These are phyloP conservation scores for Drosophila miranda DNA, from an alignment of 1,140 invertebrate species.

Conservation along the genomic window DNA sequence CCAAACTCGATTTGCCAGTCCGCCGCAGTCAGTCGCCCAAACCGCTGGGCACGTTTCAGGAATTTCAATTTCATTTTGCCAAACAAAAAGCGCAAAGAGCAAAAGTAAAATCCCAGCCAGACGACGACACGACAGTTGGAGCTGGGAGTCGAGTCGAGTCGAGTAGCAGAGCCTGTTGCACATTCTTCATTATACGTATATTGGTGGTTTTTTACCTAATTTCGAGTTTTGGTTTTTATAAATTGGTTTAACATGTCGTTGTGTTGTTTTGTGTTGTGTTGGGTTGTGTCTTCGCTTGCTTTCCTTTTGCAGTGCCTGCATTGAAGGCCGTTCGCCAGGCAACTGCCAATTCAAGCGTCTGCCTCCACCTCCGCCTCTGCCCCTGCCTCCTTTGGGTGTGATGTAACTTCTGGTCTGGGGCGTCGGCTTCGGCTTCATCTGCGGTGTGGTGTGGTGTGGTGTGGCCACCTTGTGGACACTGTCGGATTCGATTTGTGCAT, in stretches of 20 bases:
- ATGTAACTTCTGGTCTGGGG: slow-evolving; percentile 38
- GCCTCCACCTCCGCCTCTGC: too few species aligned
- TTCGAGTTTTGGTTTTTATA: slow-evolving; percentile 59
- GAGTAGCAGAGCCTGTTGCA: slow-evolving; percentile 55
- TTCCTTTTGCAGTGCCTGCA: slow-evolving; percentile 32
- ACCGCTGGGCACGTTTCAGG: slow-evolving; percentile 56
- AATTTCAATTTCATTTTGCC: slow-evolving; percentile 76
- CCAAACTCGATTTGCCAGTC: slow-evolving; percentile 40
- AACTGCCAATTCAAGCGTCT: slow-evolving; percentile 4
- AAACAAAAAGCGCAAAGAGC: slow-evolving; percentile 61
- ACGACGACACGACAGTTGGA: slow-evolving; percentile 10
- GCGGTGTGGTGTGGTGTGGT: too few species aligned
- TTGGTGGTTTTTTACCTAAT: slow-evolving; percentile 60
- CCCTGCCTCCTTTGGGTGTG: slow-evolving; percentile 26
- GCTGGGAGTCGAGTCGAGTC: slow-evolving; percentile 4
- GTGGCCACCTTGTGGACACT: slow-evolving; percentile 23
- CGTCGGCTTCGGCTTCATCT: too few species aligned
- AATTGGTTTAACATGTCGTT: slow-evolving; percentile 57
- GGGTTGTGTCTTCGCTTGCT: slow-evolving; percentile 24
- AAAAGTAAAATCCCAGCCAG: slow-evolving; percentile 11
- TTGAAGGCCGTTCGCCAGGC: slow-evolving; percentile 38
- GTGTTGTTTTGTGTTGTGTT: too few species aligned
- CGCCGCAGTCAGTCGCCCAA: slow-evolving; percentile 28
- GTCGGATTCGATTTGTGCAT: slow-evolving; percentile 63
- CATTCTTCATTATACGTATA: slow-evolving; percentile 65